These are phyloP conservation scores for Ericerus pela DNA, from an alignment of 1,140 invertebrate genomes.

Conservation along the genomic window DNA sequence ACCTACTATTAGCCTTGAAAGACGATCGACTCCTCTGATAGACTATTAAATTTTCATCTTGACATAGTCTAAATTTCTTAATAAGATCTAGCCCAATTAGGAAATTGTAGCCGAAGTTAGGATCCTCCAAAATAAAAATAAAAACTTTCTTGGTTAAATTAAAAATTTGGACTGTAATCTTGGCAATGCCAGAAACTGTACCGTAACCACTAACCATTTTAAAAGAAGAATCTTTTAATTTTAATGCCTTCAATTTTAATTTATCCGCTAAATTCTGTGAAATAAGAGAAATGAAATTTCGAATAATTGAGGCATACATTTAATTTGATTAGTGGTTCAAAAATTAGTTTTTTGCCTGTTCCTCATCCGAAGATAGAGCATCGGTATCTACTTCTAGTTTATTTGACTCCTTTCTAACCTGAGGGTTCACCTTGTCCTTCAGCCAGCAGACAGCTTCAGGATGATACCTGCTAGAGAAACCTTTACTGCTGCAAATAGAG, in stretches of 20 bases:
- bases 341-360: constrained; percentile 17
- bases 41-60: too few relatives aligned
- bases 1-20: neutral
- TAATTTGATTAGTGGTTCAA: constrained; percentile 17
- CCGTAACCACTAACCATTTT: constrained; percentile 2
- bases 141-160: constrained; percentile 4
- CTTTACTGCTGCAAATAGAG: neutral
- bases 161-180: constrained; percentile 1
- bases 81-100: constrained; percentile 17
- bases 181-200: neutral
- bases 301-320: constrained; percentile 13
- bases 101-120: too few relatives aligned
- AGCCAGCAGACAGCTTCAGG: constrained; percentile 16
- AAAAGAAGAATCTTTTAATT: constrained; percentile 15
- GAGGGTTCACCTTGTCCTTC: constrained; percentile 16
- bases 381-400: constrained; percentile 14
- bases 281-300: constrained; percentile 12
- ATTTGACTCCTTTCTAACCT: too few relatives aligned
- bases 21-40: too few relatives aligned
- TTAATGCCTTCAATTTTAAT: constrained; percentile 16
- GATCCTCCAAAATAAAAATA: constrained; percentile 11
- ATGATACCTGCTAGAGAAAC: neutral
- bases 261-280: constrained; percentile 16
- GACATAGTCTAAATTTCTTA: constrained; percentile 17
- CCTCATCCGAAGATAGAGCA: constrained; percentile 11